Percentiles rank a stretch among this genome's conserved stretches.
Evolutionary conservation across 2,113 vertebrate species (phyloP).

Genomic region (Zapornia atra): DNA sequence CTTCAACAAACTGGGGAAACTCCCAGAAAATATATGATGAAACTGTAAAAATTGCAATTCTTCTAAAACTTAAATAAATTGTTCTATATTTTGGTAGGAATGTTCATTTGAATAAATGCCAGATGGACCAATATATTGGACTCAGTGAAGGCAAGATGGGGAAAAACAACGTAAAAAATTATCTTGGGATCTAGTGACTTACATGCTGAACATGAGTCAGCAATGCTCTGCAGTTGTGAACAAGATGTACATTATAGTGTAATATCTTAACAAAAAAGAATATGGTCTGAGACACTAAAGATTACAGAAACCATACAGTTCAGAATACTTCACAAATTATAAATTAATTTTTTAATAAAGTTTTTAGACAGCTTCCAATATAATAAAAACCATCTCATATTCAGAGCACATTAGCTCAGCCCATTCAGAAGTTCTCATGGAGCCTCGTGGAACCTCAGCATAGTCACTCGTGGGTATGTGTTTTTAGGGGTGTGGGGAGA

Average conservation of each 20-base stretch:
- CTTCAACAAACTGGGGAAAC: neutral
- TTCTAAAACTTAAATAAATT: neutral
- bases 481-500: neutral
- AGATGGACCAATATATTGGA: neutral
- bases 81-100: neutral
- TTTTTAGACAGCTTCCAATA: neutral
- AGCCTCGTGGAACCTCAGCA: neutral
- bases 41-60: neutral
- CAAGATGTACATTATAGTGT: neutral
- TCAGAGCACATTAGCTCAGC: neutral
- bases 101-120: neutral
- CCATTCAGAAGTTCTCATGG: neutral
- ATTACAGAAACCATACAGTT: neutral
- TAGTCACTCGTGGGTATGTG: fast-evolving
- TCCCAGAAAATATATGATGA: neutral
- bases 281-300: neutral
- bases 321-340: neutral
- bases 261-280: neutral
- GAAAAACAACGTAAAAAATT: neutral
- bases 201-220: fast-evolving
- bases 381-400: neutral
- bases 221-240: neutral
- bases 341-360: neutral
- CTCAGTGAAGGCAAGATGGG: neutral
- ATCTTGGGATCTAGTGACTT: neutral